Base-by-base conservation (phyloP, 2,888 invertebrate genomes). In the Acleris holmiana region DNA sequence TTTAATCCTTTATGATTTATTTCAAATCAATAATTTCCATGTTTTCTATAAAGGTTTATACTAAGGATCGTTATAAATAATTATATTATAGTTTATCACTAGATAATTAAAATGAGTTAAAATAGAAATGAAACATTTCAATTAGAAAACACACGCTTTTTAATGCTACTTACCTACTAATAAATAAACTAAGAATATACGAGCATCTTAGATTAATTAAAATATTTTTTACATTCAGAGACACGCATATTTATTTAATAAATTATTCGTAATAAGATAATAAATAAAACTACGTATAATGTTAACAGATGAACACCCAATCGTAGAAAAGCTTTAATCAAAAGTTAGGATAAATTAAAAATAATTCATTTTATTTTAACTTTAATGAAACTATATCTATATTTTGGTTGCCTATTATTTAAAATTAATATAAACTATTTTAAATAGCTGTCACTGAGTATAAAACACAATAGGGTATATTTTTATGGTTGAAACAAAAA, bases 81-180 rank as follows among this genome's bases (percentile, higher is more conserved):
- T 35, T 35, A 17, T 44, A 44, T 15, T 44, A 44, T 44, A 15
- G n/a, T 7, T n/a, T 44, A 15, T 44, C 17, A 44, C 44, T 44
- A 47, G 47, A 8, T 47, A 10, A 13, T 47, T 44, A n/a, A 23
- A 55, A 55, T 55, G 41, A 55, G 19, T 41, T 21, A 54, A 44
- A 41, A n/a, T 10, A 19, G 19, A 79, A 85, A 85, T 83, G 79
- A 85, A 85, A 85, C 82, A 76, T 70, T 76, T 56, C 70, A 67
- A 72, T 74, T 71, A 76, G 85, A 85, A 82, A 84, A 84, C 87
- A 85, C 86, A 78, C 83, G 69, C 80, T 77, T 76, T 82, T 84
- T 80, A 76, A 79, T 76, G 65, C 58, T 67, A 67, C 50, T 56
- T 58, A 61, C 35, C 59, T 65, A 76, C 75, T 74, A 72, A 62